A percentile compares a stretch with the other conserved stretches of the same genome.
These are phyloP conservation scores for Archaeoteleia sp. DNA, from an alignment of 2,888 invertebrate genomes.

Conservation along the genomic window DNA sequence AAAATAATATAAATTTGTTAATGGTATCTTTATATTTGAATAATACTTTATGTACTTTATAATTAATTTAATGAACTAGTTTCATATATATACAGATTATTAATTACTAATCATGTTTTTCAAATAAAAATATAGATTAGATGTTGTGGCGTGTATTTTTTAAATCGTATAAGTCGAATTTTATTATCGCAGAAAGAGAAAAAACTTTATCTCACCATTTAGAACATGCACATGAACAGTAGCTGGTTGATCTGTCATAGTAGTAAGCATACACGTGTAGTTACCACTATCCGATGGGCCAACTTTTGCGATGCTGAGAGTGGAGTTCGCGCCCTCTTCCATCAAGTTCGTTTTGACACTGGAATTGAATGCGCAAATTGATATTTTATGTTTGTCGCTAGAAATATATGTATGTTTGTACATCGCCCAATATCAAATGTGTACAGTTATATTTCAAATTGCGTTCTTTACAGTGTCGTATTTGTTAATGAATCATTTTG, in stretches of 20 bases:
- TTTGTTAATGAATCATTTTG: slow-evolving; percentile 21
- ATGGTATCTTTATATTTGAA: too few relatives aligned
- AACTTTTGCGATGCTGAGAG: slow-evolving; percentile 75
- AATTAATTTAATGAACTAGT: too few relatives aligned
- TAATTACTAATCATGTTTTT: too few relatives aligned
- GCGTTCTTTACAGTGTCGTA: slow-evolving; percentile 1
- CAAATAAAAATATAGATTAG: not conserved
- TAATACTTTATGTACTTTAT: too few relatives aligned
- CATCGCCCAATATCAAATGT: slow-evolving; percentile 12
- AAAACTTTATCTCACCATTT: slow-evolving; percentile 74
- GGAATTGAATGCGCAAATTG: slow-evolving; percentile 49
- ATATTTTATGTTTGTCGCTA: slow-evolving; percentile 40
- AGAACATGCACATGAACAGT: slow-evolving; percentile 77
- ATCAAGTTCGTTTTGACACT: slow-evolving; percentile 76
- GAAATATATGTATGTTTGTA: slow-evolving; percentile 27
- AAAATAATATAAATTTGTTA: too few relatives aligned
- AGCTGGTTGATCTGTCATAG: slow-evolving; percentile 74
- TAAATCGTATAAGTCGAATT: too few relatives aligned
- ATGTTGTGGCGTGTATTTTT: not conserved
- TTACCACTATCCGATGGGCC: slow-evolving; percentile 76
- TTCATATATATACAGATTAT: too few relatives aligned
- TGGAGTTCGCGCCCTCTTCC: slow-evolving; percentile 76
- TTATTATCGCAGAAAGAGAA: too few relatives aligned
- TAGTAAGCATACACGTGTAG: slow-evolving; percentile 76
- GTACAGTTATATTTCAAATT: slow-evolving; percentile 24